Evolutionary conservation across 1,140 invertebrate species (phyloP), one percentile per base, ranked within the genome.

Genomic region (Paraescarpia echinospica): DNA sequence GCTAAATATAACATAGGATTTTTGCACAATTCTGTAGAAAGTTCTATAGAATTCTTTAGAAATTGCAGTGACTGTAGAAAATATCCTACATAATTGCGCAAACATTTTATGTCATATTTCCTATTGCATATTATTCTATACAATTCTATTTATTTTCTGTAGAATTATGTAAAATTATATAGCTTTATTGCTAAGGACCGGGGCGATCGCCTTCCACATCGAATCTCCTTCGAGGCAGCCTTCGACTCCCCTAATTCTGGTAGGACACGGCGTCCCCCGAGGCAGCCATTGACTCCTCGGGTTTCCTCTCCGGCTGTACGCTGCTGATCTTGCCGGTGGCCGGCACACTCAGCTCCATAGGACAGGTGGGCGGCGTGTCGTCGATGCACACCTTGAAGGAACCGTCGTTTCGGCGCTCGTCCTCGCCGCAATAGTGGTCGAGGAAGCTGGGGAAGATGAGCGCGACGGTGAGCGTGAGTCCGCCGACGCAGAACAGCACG

Each of bases 401-500:
- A 18, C 14, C 88, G 94, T 33, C 91, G 77, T 6, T 12, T 41
- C 89, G 91, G 35, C 41, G 91, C 33, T 96, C 96, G 33, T 96
- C 96, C 48, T 95, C 94, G 18, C 59, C 59, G 94, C 96, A 96
- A 90, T 96, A 96, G 92, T 94, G 95, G 22, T 95, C 95, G 12
- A 96, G 94, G 92, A 96, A 96, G 91, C 95, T 97, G 0, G 97
- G 96, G 89, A 97, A 95, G 14, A 97, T 94, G 8, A 97, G 95
- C 4, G 96, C 95, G 88, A 96, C 94, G 34, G 96, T 95, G 6
- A 97, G 93, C 14, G 96, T 95, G 4, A 96, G 94, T 14, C 96
- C 96, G n/a, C 97, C 97, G 27, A 96, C 93, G 94, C 96, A 97
- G 94, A 97, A 97, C 12, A 96, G 93, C 4, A 96, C 95, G 33